Conservation (phyloP, 92 coral and sea anemone genomes). For the Galaxea fascicularis region DNA sequence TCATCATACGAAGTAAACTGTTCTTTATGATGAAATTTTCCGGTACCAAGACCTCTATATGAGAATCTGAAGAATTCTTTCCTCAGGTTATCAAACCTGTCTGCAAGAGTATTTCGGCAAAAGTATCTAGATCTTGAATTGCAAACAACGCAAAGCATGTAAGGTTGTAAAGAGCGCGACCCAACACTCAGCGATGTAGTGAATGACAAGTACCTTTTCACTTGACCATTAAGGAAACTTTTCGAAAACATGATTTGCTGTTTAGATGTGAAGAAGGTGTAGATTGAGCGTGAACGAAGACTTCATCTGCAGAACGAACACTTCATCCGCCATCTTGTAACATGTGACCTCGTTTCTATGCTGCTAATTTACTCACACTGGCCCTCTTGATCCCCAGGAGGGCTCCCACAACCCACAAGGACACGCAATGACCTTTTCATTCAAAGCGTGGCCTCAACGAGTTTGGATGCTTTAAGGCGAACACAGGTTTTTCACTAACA, state of each 20-base stretch:
- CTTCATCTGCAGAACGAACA: background rate
- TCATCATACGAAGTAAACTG: background rate
- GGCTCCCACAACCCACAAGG: too few relatives aligned
- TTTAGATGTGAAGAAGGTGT: too few relatives aligned
- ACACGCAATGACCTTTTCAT: too few relatives aligned
- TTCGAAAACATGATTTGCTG: background rate
- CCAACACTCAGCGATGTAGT: slow-evolving; percentile 1
- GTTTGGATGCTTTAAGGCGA: too few relatives aligned
- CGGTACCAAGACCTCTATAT: background rate
- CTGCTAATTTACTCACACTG: background rate
- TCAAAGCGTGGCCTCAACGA: too few relatives aligned
- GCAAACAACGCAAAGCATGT: background rate
- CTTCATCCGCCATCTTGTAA: slow-evolving; percentile 10
- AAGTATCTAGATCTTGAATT: background rate
- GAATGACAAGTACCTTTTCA: background rate
- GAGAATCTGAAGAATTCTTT: background rate
- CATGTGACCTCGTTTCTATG: slow-evolving; percentile 7
- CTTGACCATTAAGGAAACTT: slow-evolving; percentile 4
- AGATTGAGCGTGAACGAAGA: background rate
- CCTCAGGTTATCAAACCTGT: background rate
- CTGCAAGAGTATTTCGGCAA: background rate
- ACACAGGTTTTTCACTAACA: too few relatives aligned
- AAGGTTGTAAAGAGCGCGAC: background rate
- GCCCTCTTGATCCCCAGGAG: background rate
- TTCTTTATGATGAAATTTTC: background rate